phyloP scores from a whole-genome alignment of 2,888 invertebrate species.

The Candidula unifasciata region DNA sequence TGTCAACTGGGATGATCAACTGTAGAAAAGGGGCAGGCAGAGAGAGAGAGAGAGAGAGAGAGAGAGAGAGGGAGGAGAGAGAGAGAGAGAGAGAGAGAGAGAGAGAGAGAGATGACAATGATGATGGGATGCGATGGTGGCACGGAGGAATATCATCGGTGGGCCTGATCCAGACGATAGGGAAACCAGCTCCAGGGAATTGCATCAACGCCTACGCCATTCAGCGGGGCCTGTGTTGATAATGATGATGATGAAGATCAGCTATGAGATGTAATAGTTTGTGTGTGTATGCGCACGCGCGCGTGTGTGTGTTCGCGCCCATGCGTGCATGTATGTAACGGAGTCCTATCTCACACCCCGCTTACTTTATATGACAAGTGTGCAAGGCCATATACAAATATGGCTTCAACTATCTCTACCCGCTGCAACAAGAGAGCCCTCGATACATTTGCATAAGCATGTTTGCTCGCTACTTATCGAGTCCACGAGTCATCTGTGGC shows the following conservation, averaged over 20 bases:
- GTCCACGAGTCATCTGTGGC: conserved; percentile 4
- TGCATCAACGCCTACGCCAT: too few relatives aligned
- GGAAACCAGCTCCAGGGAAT: too few relatives aligned
- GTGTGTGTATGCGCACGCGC: too few relatives aligned
- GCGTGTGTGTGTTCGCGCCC: not conserved
- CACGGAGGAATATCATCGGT: not conserved
- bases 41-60: not conserved
- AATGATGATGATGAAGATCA: too few relatives aligned
- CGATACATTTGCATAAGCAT: conserved; percentile 10
- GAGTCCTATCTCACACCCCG: not conserved
- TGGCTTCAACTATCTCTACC: conserved; percentile 1
- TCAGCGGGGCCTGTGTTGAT: too few relatives aligned
- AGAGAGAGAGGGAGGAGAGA: not conserved
- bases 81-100: not conserved
- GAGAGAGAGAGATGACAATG: not conserved
- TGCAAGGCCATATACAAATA: conserved; percentile 14
- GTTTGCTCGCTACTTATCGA: conserved; percentile 26
- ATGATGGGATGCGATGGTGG: not conserved
- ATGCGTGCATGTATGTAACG: not conserved
- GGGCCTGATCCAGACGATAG: too few relatives aligned
- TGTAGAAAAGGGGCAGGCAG: too few relatives aligned
- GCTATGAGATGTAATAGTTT: too few relatives aligned
- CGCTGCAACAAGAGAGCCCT: not conserved
- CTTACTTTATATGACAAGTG: conserved; percentile 17
- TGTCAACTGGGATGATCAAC: too few relatives aligned